Evolutionary conservation across 2,113 vertebrate species (phyloP).

Genomic region (Ceratotherium simum): DNA sequence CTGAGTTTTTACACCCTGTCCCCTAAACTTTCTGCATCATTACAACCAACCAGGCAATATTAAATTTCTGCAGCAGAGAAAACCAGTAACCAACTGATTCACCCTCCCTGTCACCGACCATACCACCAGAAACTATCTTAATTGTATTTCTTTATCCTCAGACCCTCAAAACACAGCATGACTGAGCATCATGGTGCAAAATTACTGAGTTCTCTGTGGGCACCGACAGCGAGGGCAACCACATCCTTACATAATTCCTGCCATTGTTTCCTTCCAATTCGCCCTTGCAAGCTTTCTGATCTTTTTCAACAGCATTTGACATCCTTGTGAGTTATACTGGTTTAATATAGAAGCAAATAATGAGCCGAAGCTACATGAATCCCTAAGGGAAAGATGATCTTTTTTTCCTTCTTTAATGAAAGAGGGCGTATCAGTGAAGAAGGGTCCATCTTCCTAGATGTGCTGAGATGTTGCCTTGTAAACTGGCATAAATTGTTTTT

Average conservation of each 20-base stretch:
- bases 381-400: neutral
- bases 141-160: neutral
- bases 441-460: neutral
- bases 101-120: neutral
- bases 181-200: fast-evolving
- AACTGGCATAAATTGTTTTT: fast-evolving
- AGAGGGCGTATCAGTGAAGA: neutral
- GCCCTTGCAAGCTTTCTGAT: neutral
- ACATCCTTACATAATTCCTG: fast-evolving
- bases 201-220: fast-evolving
- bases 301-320: neutral
- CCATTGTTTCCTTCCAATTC: fast-evolving
- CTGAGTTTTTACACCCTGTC: neutral
- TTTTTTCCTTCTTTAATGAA: neutral
- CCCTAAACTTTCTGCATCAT: neutral
- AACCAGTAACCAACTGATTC: neutral
- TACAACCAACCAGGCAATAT: neutral
- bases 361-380: neutral
- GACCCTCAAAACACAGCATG: neutral
- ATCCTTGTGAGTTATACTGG: neutral
- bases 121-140: fast-evolving
- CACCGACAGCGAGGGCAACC: fast-evolving
- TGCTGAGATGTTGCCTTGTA: fast-evolving
- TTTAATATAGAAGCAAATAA: neutral
- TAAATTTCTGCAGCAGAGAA: neutral